phyloP scores from a whole-genome alignment of 2,797 vertebrate species.

The Tamandua tetradactyla region DNA sequence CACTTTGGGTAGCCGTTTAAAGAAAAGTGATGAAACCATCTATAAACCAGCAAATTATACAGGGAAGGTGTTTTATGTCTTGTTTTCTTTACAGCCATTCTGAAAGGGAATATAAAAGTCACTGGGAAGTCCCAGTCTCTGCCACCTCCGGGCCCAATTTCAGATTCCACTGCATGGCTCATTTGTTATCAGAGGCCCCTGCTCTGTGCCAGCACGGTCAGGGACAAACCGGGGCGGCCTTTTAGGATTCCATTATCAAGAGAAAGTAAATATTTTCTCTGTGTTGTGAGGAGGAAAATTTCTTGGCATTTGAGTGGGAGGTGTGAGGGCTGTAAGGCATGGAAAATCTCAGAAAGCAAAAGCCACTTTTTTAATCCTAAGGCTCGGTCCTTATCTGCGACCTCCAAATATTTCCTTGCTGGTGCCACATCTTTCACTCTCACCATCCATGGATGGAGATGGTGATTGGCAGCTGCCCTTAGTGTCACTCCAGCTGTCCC shows the following conservation, averaged over 20 bases:
- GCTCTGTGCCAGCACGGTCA: fast-evolving
- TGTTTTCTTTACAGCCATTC: conserved; percentile 45
- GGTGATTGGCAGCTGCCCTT: neutral
- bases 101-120: conserved; percentile 29
- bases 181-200: neutral
- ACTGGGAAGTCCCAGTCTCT: neutral
- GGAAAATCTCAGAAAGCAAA: neutral
- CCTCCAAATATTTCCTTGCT: neutral
- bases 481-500: neutral
- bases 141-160: neutral
- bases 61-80: conserved; percentile 42
- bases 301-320: neutral
- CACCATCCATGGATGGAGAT: fast-evolving
- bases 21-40: neutral
- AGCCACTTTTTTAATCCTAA: neutral
- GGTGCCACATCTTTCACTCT: fast-evolving
- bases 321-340: neutral
- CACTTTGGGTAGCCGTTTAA: neutral
- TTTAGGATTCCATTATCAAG: neutral
- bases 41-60: conserved; percentile 25
- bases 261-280: neutral
- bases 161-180: fast-evolving
- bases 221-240: neutral
- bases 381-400: neutral
- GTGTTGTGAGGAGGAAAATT: neutral